These are phyloP conservation scores for Octomys mimax DNA, from an alignment of 2,797 vertebrate genomes.

Conservation along the genomic window DNA sequence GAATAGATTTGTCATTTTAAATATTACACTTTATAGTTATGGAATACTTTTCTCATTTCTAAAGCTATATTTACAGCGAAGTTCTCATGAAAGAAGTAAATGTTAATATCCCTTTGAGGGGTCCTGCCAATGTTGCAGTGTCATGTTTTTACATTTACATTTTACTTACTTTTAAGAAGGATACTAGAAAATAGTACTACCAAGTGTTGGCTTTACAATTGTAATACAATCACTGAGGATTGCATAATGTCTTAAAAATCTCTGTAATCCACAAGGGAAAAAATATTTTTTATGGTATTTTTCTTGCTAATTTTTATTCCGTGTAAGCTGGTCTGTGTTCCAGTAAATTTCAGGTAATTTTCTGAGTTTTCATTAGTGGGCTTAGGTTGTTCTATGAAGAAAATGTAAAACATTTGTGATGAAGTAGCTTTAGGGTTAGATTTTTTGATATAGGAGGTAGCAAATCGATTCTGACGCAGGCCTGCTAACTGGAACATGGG, in stretches of 20 bases:
- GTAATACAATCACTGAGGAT: constrained; percentile 60
- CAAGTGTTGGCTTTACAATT: constrained; percentile 66
- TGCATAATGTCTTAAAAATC: constrained; percentile 66
- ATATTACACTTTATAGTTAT: constrained; percentile 50
- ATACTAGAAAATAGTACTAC: constrained; percentile 64
- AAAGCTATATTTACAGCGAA: constrained; percentile 70
- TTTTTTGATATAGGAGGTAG: constrained; percentile 22
- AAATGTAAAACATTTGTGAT: constrained; percentile 17
- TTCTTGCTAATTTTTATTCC: constrained; percentile 74
- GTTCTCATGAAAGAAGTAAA: constrained; percentile 58
- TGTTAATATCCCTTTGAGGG: constrained; percentile 64
- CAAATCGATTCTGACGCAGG: constrained; percentile 8
- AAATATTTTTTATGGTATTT: constrained; percentile 70
- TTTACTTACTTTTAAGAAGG: constrained; percentile 71
- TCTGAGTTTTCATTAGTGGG: not conserved
- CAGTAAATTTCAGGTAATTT: constrained; percentile 9
- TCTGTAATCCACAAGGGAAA: constrained; percentile 45
- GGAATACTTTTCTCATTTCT: constrained; percentile 63
- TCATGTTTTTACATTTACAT: constrained; percentile 28
- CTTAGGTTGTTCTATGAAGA: not conserved
- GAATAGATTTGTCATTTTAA: constrained; percentile 66
- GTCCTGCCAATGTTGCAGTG: constrained; percentile 67
- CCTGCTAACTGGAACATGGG: not conserved
- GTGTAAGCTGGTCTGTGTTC: constrained; percentile 42
- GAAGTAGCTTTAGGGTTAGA: not conserved